A percentile compares a stretch with the other conserved stretches of the same genome.
phyloP scores from a whole-genome alignment of 2,888 invertebrate genomes.

The Apamea sordens region DNA sequence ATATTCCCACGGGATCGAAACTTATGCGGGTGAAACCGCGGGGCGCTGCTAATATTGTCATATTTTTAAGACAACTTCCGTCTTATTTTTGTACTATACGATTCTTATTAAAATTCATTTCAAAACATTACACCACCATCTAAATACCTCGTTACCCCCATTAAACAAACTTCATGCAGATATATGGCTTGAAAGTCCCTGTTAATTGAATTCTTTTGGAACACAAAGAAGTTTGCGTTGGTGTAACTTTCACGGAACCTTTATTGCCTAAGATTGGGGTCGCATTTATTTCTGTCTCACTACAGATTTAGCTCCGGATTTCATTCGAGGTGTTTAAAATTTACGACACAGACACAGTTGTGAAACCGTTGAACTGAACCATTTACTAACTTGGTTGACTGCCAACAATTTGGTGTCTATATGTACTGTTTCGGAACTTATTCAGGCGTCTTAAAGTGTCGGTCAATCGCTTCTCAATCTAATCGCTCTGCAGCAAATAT shows the following conservation, averaged over 20 bases:
- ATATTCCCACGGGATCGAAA: no score
- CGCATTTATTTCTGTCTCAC: slow-evolving; percentile 40
- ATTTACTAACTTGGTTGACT: background rate
- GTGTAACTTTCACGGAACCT: slow-evolving; percentile 19
- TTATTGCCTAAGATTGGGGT: slow-evolving; percentile 44
- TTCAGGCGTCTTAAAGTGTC: background rate
- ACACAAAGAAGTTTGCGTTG: slow-evolving; percentile 5
- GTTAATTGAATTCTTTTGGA: slow-evolving; percentile 55
- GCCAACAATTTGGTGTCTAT: slow-evolving; percentile 6
- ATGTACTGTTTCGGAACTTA: slow-evolving; percentile 1
- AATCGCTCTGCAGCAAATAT: slow-evolving; percentile 11
- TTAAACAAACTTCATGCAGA: slow-evolving; percentile 26
- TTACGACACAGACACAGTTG: slow-evolving; percentile 20
- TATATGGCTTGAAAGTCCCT: slow-evolving; percentile 36
- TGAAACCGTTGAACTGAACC: slow-evolving; percentile 6
- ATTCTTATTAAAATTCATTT: background rate
- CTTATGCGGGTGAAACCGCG: no score
- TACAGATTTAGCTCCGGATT: slow-evolving; percentile 12
- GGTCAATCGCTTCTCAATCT: slow-evolving; percentile 5
- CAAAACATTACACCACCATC: background rate
- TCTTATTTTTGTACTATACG: background rate
- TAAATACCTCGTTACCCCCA: slow-evolving; percentile 13
- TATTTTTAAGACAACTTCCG: background rate
- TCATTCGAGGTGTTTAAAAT: slow-evolving; percentile 33
- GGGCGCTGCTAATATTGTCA: background rate